Evolutionary conservation across 2,113 vertebrate genomes (phyloP), one percentile per base, ranked within the genome.

Genomic region (Reinhardtius hippoglossoides): DNA sequence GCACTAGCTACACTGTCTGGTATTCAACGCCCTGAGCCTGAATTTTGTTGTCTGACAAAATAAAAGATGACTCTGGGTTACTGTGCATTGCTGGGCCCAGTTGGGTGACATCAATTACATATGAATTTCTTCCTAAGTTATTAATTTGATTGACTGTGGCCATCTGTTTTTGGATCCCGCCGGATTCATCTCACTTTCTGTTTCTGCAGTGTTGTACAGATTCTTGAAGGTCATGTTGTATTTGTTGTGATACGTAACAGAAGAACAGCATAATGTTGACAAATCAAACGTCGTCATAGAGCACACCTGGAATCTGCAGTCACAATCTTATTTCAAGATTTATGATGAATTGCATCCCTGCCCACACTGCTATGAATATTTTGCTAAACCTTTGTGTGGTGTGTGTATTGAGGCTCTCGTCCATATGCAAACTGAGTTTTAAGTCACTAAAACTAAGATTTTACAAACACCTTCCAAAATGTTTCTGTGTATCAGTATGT

Each of bases 91-190:
- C 56, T 1, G 0, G 5, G 63, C 21, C 9, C 26, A 14, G 35
- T 50, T 26, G 48, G 8, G 12, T 70, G 64, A 69, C 73, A 62
- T 72, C 35, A 65, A 35, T 44, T 56, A 23, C 50, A 26, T 44
- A 65, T 65, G 1, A 27, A 74, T 58, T 69, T 63, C 40, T 61
- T 73, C 58, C 71, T 58, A 52, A 15, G 57, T 55, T 70, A 21
- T 60, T 42, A 24, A 60, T 64, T 68, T 64, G 8, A 84, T 77
- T 70, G 71, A 79, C 42, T 71, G 27, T 65, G 55, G 55, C 73
- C 61, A 82, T 80, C 50, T 67, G 4, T 72, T 66, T 71, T 46
- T 55, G 26, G 15, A 48, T 37, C 55, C 4, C 1, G 6, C 13
- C 55, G 26, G 20, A 54, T 67, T 64, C 18, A 10, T 52, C n/a